Percentiles rank a stretch among this genome's conserved stretches.
Conservation (phyloP, 2,797 vertebrate genomes). For the Spinus pinus region DNA sequence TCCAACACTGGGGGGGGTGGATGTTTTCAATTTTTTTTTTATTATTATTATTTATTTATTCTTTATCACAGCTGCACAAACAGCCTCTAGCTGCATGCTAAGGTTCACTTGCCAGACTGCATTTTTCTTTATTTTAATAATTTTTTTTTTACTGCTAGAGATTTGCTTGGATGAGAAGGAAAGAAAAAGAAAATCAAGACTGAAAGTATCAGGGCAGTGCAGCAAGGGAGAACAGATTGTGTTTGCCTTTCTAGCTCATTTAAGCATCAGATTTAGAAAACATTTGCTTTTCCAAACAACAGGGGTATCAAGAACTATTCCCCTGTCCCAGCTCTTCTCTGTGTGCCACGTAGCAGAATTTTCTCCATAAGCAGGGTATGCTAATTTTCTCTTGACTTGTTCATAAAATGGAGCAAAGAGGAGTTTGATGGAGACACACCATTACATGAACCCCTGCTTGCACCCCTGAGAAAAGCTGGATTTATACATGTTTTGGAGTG, state of each 20-base stretch:
- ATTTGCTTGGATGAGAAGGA: not conserved
- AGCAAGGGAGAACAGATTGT: not conserved
- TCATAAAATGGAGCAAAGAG: not conserved
- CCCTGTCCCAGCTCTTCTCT: fast-evolving
- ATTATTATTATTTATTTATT: not conserved
- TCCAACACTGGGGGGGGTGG: not conserved
- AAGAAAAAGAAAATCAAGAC: slow-evolving; percentile 11
- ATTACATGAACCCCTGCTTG: fast-evolving
- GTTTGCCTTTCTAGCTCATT: not conserved
- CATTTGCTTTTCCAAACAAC: not conserved
- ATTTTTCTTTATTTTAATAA: not conserved
- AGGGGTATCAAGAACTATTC: not conserved
- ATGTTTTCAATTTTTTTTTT: not conserved
- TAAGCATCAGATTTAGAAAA: not conserved
- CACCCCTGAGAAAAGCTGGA: not conserved
- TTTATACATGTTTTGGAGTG: not conserved
- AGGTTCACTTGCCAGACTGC: not conserved
- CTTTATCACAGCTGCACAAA: not conserved
- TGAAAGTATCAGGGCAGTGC: not conserved
- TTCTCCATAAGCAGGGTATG: not conserved
- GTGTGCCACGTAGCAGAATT: not conserved
- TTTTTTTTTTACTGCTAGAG: not conserved
- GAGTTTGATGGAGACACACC: not conserved
- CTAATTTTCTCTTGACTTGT: not conserved
- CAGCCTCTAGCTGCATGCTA: not conserved